Percentiles rank a stretch among this genome's conserved stretches.
phyloP scores from a whole-genome alignment of 2,113 vertebrate genomes.

The Xiphias gladius region DNA sequence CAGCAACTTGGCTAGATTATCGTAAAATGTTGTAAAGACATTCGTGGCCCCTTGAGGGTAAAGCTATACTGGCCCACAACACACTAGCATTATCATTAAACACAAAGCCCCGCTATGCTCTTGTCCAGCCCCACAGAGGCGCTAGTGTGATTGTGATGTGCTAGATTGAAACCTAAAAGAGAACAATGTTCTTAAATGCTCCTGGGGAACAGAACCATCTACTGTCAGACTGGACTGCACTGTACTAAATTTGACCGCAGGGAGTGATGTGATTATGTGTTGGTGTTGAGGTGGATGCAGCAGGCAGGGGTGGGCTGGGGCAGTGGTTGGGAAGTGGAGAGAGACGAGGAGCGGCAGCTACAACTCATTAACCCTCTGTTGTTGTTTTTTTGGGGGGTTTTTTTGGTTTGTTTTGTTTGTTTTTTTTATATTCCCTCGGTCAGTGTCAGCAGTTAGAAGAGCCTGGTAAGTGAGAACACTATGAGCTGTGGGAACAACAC shows the following conservation, averaged over 20 bases:
- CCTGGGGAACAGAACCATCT: neutral
- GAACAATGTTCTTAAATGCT: constrained; percentile 3
- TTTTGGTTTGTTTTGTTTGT: neutral
- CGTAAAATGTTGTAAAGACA: neutral
- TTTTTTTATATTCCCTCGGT: constrained; percentile 34
- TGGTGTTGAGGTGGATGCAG: neutral
- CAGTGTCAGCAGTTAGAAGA: constrained; percentile 42
- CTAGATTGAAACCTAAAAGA: neutral
- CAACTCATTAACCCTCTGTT: constrained; percentile 62
- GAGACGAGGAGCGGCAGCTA: constrained; percentile 37
- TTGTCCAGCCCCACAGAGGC: neutral
- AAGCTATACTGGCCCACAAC: too few relatives aligned
- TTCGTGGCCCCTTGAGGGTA: neutral
- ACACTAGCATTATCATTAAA: neutral
- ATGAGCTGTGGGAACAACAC: constrained; percentile 37
- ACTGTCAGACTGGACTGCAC: neutral
- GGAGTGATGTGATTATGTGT: neutral
- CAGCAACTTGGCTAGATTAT: neutral
- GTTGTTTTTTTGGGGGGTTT: neutral
- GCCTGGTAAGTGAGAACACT: constrained; percentile 12
- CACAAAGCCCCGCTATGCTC: too few relatives aligned
- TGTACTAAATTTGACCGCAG: constrained; percentile 22
- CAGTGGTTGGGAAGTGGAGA: constrained; percentile 19
- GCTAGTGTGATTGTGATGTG: neutral
- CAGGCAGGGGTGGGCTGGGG: constrained; percentile 11